Percentiles rank a stretch among this genome's conserved stretches.
Conservation (phyloP, 2,888 invertebrate species). For the Pseudococcus jackbeardsleyi region DNA sequence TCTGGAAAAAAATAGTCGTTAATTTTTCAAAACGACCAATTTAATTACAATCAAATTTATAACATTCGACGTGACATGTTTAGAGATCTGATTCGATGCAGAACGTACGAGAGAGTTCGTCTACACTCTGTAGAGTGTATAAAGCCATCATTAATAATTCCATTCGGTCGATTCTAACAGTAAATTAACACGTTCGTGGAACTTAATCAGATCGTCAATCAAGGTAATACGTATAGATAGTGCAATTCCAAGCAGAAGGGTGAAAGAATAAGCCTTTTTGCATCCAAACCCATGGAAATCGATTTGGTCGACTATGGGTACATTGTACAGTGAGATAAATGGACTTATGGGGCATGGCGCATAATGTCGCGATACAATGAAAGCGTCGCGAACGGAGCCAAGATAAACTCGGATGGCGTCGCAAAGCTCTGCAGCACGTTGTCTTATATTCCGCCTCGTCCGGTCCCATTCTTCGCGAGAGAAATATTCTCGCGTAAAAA, state of each 20-base stretch:
- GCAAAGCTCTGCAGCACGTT: not conserved
- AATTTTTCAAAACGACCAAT: slow-evolving; percentile 27
- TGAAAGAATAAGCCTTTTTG: no score
- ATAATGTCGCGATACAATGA: slow-evolving; percentile 4
- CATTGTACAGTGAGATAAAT: not conserved
- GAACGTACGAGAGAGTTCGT: not conserved
- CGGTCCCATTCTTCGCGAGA: not conserved
- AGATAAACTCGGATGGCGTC: not conserved
- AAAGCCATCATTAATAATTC: not conserved
- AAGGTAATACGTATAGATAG: not conserved
- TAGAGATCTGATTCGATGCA: not conserved
- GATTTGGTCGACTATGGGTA: not conserved
- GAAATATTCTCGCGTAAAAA: slow-evolving; percentile 30
- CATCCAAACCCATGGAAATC: not conserved
- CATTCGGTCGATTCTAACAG: not conserved
- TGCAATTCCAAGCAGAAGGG: no score
- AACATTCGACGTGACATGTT: slow-evolving; percentile 28
- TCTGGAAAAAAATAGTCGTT: slow-evolving; percentile 8
- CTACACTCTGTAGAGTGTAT: not conserved
- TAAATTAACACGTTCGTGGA: not conserved
- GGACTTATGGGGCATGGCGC: not conserved
- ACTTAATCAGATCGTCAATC: slow-evolving; percentile 4
- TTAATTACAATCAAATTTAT: slow-evolving; percentile 37
- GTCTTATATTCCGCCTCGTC: not conserved
- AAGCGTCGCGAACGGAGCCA: not conserved